Base-by-base conservation (phyloP, 1,140 invertebrate species). In the Prorops nasuta region DNA sequence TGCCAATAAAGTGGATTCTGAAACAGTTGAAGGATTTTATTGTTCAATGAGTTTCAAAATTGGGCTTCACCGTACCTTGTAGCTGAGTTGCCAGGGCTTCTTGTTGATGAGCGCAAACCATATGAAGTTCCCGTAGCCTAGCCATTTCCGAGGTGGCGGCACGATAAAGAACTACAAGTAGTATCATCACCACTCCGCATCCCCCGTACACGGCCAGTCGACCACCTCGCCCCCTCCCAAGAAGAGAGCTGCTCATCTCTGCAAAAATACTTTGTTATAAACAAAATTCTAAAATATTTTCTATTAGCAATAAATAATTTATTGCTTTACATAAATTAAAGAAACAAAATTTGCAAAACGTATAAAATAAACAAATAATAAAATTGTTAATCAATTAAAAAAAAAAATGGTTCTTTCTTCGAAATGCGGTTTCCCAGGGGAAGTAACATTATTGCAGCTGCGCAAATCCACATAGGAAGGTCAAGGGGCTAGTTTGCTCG, bases 201-300 rank as follows among this genome's bases (percentile, higher is more conserved):
- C 69, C 67, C 38, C 55, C 64, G 41, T 77, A 76, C 20, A 79
- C 49, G 40, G 71, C 76, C 20, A 78, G 52, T 22, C 76, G 72
- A 42, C 71, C 69, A 24, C 61, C 64, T 43, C 74, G 69, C 52
- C 75, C 75, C 49, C 75, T 73, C 49, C 72, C 74, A 31, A 79
- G 64, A 51, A 69, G 66, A 55, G 76, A 72, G 44, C 69, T 72
- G 47, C 54, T 79, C 76, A 79, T 79, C 49, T 66, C 73, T 71
- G 28, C 1, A 42, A 50, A 44, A 38, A 59, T n/a, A n/a, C n/a
- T n/a, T n/a, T n/a, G n/a, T n/a, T n/a, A n/a, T n/a, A n/a, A n/a
- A n/a, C n/a, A n/a, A n/a, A n/a, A n/a, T n/a, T n/a, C n/a, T n/a
- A n/a, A n/a, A n/a, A n/a, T n/a, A n/a, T n/a, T n/a, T n/a, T n/a